A percentile compares a stretch with the other conserved stretches of the same genome.
Conservation (phyloP, 2,797 vertebrate species). For the Pteropus rufus region DNA sequence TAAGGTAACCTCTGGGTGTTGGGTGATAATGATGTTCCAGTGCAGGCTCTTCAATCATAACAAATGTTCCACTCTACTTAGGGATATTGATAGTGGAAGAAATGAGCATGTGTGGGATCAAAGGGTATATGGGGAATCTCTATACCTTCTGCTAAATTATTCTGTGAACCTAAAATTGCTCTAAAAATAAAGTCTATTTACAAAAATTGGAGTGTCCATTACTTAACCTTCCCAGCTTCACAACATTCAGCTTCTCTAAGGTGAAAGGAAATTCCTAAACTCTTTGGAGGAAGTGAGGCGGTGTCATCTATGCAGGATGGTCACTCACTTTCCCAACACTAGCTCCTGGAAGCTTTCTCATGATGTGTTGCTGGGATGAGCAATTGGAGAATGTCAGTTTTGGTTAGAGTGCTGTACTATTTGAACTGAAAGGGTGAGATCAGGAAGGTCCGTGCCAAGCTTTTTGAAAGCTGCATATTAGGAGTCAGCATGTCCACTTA, state of each 20-base stretch:
- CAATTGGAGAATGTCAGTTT: background rate
- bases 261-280: background rate
- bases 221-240: background rate
- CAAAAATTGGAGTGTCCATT: background rate
- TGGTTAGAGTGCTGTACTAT: background rate
- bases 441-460: background rate
- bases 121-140: background rate
- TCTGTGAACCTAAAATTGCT: background rate
- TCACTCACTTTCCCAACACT: background rate
- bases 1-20: background rate
- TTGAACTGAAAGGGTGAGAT: background rate
- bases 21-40: fast-evolving
- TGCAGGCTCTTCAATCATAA: background rate
- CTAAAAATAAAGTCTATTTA: background rate
- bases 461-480: background rate
- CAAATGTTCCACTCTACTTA: background rate
- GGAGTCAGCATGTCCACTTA: background rate
- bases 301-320: background rate
- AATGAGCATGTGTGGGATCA: background rate
- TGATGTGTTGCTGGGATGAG: background rate
- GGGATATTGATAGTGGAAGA: background rate
- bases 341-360: background rate
- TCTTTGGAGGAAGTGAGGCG: background rate
- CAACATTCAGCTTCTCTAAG: background rate
- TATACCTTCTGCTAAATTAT: background rate